Evolutionary conservation across 2,797 vertebrate species (phyloP).

Genomic region (Scyliorhinus canicula): DNA sequence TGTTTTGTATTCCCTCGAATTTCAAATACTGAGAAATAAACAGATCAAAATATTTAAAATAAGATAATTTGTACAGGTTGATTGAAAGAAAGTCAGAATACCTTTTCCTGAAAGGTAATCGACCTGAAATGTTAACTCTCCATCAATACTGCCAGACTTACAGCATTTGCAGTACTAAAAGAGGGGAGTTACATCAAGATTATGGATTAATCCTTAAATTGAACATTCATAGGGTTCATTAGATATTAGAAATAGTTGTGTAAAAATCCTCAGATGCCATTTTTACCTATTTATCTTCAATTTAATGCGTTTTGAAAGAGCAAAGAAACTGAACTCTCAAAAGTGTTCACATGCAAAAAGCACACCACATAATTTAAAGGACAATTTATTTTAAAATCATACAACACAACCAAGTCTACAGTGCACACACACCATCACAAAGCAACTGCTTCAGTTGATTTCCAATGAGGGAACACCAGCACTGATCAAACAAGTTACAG

Average conservation of each 20-base stretch:
- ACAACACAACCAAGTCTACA: neutral
- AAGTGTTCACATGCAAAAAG: neutral
- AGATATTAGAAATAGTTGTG: neutral
- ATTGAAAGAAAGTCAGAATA: neutral
- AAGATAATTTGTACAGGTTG: neutral
- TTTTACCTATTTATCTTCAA: neutral
- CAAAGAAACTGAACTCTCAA: neutral
- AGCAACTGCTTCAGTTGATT: neutral
- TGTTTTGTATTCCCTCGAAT: neutral
- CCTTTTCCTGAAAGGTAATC: too few relatives aligned
- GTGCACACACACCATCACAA: neutral
- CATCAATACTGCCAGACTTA: too few relatives aligned
- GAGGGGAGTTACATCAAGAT: too few relatives aligned
- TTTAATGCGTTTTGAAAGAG: neutral
- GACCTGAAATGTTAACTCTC: too few relatives aligned
- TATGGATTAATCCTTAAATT: neutral
- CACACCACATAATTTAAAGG: neutral
- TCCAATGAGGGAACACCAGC: neutral
- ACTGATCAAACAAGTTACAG: neutral
- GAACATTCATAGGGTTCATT: neutral
- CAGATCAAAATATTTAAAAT: neutral
- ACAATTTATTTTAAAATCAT: neutral
- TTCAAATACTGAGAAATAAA: too few relatives aligned
- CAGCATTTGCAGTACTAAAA: too few relatives aligned
- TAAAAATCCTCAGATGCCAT: neutral